phyloP scores from a whole-genome alignment of 2,797 vertebrate genomes.

The Tolypeutes matacus region DNA sequence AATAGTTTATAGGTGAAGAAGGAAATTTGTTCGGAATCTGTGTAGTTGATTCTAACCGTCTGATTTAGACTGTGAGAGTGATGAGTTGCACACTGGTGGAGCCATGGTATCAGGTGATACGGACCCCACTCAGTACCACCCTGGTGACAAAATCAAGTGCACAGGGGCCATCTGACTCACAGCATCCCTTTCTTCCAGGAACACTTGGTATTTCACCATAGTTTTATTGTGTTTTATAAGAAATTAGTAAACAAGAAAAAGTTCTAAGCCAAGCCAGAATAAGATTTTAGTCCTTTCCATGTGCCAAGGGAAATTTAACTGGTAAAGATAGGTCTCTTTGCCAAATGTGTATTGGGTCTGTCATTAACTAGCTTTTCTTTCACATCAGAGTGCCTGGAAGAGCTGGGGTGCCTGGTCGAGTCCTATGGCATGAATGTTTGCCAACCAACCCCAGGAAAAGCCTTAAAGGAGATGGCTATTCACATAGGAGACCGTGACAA shows the following conservation, averaged over 20 bases:
- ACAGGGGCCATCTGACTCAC: slow-evolving; percentile 95
- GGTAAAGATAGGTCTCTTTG: background rate
- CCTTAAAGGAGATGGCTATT: slow-evolving; percentile 96
- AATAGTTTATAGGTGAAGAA: background rate
- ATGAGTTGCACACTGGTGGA: slow-evolving; percentile 90
- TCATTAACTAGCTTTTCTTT: slow-evolving; percentile 55
- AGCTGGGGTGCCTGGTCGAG: slow-evolving; percentile 90
- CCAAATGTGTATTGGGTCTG: background rate
- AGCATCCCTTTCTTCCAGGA: slow-evolving; percentile 43
- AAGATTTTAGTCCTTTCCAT: slow-evolving; percentile 33
- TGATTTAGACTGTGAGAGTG: slow-evolving; percentile 86
- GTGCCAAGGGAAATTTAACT: background rate
- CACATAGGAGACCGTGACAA: slow-evolving; percentile 98
- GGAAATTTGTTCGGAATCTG: background rate
- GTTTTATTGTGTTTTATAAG: background rate
- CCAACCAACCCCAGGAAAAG: slow-evolving; percentile 96
- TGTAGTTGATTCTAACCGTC: background rate
- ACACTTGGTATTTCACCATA: background rate
- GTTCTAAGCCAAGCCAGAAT: background rate
- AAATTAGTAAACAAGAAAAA: background rate
- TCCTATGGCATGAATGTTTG: slow-evolving; percentile 96
- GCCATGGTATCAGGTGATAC: slow-evolving; percentile 84
- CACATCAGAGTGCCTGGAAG: slow-evolving; percentile 90
- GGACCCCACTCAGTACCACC: slow-evolving; percentile 85
- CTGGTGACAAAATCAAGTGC: slow-evolving; percentile 92